phyloP scores from a whole-genome alignment of 2,113 vertebrate genomes.

The Grammomys dolichurus region DNA sequence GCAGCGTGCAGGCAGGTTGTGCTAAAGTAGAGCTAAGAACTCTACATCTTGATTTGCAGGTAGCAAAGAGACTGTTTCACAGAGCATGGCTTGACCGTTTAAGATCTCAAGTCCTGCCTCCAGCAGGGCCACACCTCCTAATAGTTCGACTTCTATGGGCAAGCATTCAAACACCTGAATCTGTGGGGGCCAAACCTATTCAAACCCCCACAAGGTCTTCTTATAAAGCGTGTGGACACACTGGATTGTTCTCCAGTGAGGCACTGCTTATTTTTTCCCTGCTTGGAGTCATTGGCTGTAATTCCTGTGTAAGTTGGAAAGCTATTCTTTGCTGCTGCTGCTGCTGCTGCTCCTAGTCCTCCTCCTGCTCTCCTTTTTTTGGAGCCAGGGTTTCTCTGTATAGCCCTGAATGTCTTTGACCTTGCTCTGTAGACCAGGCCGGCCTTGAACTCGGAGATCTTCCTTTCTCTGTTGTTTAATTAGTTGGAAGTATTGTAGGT shows the following conservation, averaged over 20 bases:
- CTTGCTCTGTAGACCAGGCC: background rate
- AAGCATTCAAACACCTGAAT: no score
- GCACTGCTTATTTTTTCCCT: background rate
- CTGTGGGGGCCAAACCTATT: no score
- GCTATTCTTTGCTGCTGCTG: background rate
- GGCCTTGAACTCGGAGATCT: background rate
- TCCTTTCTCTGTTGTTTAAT: background rate
- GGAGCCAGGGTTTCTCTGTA: background rate
- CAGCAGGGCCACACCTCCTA: no score
- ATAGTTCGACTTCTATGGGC: no score
- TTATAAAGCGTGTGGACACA: background rate
- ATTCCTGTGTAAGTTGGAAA: background rate
- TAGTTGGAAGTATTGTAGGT: background rate
- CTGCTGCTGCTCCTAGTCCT: no score
- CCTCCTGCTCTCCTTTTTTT: background rate
- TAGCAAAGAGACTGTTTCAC: no score
- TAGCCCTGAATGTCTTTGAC: background rate
- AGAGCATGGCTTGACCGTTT: no score
- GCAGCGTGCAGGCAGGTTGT: no score
- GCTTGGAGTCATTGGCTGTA: background rate
- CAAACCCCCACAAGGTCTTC: background rate
- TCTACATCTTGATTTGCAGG: no score
- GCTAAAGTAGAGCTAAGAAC: no score
- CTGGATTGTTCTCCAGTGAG: background rate
- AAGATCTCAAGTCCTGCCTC: no score